A percentile compares a stretch with the other conserved stretches of the same genome.
Evolutionary conservation across 53 echinoderm and acorn worm species (phyloP).

Genomic region (Pentamera pediparva): DNA sequence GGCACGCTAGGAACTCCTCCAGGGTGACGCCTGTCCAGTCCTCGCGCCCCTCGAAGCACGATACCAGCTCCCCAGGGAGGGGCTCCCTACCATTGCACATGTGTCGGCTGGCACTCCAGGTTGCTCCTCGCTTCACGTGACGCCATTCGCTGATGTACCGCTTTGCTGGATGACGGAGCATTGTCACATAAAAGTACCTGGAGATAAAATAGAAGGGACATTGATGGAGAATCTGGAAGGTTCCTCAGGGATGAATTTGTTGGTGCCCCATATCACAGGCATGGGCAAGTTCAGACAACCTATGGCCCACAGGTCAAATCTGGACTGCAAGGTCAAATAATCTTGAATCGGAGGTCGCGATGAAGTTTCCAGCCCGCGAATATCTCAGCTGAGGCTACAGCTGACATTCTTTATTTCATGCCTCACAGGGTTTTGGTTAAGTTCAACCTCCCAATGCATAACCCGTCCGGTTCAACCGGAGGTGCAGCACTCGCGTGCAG

Average conservation of each 20-base stretch:
- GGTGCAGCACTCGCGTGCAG: too few species aligned
- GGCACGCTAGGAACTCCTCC: constrained; percentile 71
- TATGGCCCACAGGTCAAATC: too few species aligned
- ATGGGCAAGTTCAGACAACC: too few species aligned
- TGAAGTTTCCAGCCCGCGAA: too few species aligned
- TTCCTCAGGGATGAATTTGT: not conserved
- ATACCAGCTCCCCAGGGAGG: constrained; percentile 51
- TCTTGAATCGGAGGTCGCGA: too few species aligned
- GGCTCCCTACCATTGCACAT: constrained; percentile 75
- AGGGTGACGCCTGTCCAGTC: constrained; percentile 69
- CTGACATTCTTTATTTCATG: too few species aligned
- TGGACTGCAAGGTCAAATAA: too few species aligned
- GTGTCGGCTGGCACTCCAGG: constrained; percentile 71
- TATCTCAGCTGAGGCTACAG: too few species aligned
- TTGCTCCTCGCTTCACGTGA: constrained; percentile 84
- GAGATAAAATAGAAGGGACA: not conserved
- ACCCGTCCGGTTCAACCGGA: too few species aligned
- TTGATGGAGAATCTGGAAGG: not conserved
- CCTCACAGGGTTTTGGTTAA: too few species aligned
- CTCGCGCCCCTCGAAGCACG: constrained; percentile 44
- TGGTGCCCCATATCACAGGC: too few species aligned
- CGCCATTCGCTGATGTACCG: constrained; percentile 92
- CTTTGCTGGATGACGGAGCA: constrained; percentile 69
- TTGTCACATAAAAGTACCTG: constrained; percentile 91
- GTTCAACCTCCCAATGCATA: too few species aligned